phyloP scores from a whole-genome alignment of 1,140 invertebrate genomes.

The Brachionus angularis region DNA sequence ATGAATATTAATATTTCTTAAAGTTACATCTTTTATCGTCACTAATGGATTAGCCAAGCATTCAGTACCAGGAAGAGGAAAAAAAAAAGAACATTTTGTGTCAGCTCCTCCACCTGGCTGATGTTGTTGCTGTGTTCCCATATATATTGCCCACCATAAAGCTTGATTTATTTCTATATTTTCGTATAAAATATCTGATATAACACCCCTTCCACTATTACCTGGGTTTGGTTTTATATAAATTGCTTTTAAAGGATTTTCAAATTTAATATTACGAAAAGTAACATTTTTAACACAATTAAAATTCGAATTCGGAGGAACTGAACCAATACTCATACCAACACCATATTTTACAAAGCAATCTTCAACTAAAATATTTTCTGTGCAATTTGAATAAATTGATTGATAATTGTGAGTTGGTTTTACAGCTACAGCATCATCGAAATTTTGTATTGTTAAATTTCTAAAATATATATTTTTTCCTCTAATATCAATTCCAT shows the following conservation, averaged over 20 bases:
- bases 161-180: constrained; percentile 24
- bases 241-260: constrained; percentile 24
- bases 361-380: constrained; percentile 30
- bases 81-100: constrained; percentile 33
- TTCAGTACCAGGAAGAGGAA: not conserved
- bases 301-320: not conserved
- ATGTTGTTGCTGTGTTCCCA: constrained; percentile 23
- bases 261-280: constrained; percentile 2
- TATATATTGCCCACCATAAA: constrained; percentile 27
- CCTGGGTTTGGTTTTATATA: constrained; percentile 35
- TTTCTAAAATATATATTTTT: constrained; percentile 2
- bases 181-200: constrained; percentile 16
- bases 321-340: constrained; percentile 31
- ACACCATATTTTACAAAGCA: constrained; percentile 19
- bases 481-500: constrained; percentile 10
- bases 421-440: constrained; percentile 30
- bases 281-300: constrained; percentile 19
- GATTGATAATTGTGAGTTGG: not conserved
- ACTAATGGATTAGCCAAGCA: not conserved
- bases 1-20: constrained; percentile 25
- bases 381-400: not conserved
- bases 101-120: not conserved
- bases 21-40: not conserved
- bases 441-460: not conserved
- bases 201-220: constrained; percentile 7